Conservation (phyloP, 2,113 vertebrate species). For the Agapornis roseicollis region DNA sequence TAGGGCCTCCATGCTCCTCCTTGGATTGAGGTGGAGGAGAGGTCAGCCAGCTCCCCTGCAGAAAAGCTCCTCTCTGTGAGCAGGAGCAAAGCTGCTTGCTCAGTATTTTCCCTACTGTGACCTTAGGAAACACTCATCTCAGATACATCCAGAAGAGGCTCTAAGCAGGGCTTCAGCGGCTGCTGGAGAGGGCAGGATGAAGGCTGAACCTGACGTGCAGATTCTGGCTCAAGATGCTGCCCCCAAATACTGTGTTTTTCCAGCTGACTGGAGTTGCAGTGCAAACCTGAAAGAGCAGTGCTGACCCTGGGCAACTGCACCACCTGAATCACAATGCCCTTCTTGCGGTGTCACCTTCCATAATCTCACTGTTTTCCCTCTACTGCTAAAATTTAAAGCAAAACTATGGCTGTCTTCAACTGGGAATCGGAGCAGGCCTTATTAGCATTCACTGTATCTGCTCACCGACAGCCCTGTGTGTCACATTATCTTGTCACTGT, state of each 20-base stretch:
- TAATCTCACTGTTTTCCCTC: background rate
- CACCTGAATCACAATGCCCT: accelerated
- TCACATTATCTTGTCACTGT: background rate
- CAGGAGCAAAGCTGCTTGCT: background rate
- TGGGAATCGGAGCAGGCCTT: background rate
- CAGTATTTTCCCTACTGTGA: background rate
- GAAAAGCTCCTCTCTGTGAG: background rate
- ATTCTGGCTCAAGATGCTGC: background rate
- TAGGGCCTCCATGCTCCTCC: accelerated
- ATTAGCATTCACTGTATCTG: background rate
- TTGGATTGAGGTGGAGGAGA: background rate
- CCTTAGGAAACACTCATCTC: background rate
- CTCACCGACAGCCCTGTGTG: background rate
- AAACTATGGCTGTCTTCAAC: background rate
- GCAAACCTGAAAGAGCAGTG: background rate
- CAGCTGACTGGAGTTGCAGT: background rate
- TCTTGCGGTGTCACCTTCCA: background rate
- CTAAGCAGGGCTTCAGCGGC: background rate
- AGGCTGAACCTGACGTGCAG: background rate
- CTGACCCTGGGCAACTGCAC: background rate
- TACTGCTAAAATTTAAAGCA: background rate
- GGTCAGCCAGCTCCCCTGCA: background rate
- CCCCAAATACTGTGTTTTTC: background rate
- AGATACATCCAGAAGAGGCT: background rate
- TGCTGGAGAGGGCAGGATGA: background rate